Evolutionary conservation across 37 sponge, comb jelly and placozoan species (phyloP), one percentile per base, ranked within the genome.

Genomic region (Crambe crambe): DNA sequence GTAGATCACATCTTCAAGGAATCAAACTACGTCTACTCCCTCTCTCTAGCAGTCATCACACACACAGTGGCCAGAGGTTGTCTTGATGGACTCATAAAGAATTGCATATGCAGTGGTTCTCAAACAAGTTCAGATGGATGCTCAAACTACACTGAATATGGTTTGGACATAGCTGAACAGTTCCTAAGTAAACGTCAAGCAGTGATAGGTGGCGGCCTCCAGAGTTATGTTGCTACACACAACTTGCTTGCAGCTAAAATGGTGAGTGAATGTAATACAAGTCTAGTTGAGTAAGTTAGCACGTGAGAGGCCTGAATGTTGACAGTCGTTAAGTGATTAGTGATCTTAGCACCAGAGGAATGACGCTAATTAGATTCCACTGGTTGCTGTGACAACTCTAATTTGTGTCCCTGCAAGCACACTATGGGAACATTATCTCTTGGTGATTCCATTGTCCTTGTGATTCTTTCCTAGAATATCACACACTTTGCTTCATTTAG

Each of bases 41-140:
- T 87, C n/a, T 73, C 73, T 44, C 20, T 79, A 1, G 81, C 87
- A 23, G 70, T 69, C 22, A 80, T 87, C 60, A 69, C 87, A 2
- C 81, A 87, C 70, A 73, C 81, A 4, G 70, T 87, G 2, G 74
- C 87, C 39, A 75, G 66, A 38, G 87, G 51, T 9, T 87, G 87
- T 44, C 42, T 38, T 40, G 29, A 5, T 6, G 57, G 40, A 57
- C 17, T 39, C 0, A 39, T 75, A 1, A 23, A 2, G n/a, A 61
- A 75, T 0, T 83, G 83, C 37, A 23, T 42, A 17, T 81, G 81
- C 37, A 58, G 57, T 36, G 56, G 35, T 5, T 51, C n/a, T 30
- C 54, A 38, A 5, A 18, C 37, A 6, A 38, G 25, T 1, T 27
- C 17, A 9, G 10, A 23, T 15, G 73, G 64, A 27, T 82, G 82